Percentiles rank a stretch among this genome's conserved stretches.
phyloP scores from a whole-genome alignment of 1,140 invertebrate species.

The Trialeurodes vaporariorum region DNA sequence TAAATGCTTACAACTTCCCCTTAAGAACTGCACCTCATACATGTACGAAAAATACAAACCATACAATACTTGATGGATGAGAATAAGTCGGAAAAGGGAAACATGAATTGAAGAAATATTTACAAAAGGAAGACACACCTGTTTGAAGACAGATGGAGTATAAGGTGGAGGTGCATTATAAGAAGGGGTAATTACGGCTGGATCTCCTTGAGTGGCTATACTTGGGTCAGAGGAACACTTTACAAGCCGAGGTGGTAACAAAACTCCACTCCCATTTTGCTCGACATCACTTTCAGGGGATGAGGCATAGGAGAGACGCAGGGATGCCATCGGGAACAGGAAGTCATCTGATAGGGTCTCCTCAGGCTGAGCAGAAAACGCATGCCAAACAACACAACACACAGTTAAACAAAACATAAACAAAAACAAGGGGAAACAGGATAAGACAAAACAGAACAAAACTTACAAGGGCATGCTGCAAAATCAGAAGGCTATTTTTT shows the following conservation, averaged over 20 bases:
- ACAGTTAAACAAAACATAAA: slow-evolving; percentile 9
- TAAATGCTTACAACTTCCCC: too few relatives aligned
- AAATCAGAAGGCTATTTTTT: too few relatives aligned
- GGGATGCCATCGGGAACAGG: slow-evolving; percentile 92
- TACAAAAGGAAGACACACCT: slow-evolving; percentile 19
- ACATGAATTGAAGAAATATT: too few relatives aligned
- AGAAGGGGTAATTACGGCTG: slow-evolving; percentile 38
- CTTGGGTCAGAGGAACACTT: slow-evolving; percentile 76
- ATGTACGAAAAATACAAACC: too few relatives aligned
- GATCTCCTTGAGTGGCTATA: slow-evolving; percentile 55
- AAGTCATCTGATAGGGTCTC: slow-evolving; percentile 87
- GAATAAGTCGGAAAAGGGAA: too few relatives aligned
- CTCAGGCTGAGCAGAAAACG: slow-evolving; percentile 47
- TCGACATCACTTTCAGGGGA: slow-evolving; percentile 91
- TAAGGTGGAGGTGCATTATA: slow-evolving; percentile 60
- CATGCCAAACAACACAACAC: slow-evolving; percentile 30
- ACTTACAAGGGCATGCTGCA: too few relatives aligned
- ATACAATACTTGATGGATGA: too few relatives aligned
- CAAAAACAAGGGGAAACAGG: slow-evolving; percentile 9
- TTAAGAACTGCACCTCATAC: too few relatives aligned
- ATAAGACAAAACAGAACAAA: slow-evolving; percentile 5
- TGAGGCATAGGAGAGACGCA: slow-evolving; percentile 84
- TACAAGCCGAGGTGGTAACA: slow-evolving; percentile 55
- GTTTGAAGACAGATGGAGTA: slow-evolving; percentile 36
- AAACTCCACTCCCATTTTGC: slow-evolving; percentile 49